Evolutionary conservation across 1,140 invertebrate species (phyloP), one percentile per base, ranked within the genome.

Genomic region (Drosophila watanabei): DNA sequence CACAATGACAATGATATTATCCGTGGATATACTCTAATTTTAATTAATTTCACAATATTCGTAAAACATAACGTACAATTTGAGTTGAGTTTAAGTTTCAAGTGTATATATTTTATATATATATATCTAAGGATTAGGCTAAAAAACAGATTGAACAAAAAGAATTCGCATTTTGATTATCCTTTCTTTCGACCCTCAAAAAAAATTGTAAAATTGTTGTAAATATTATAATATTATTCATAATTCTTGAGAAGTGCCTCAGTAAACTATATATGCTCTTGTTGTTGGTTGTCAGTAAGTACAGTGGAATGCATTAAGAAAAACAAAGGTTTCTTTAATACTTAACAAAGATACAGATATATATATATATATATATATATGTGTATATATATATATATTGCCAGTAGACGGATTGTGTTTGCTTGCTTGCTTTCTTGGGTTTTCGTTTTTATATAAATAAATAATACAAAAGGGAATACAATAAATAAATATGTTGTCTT

Each of bases 241-340:
- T 52, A 18, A 63, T 49, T 41, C 14, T 43, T 69, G 24, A 52
- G 30, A 63, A 20, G 32, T 49, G 70, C 45, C 70, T 72, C 45
- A 58, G 20, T 43, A 73, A 60, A 72, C 24, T 41, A 71, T 43
- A 73, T 51, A 24, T 43, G 32, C 49, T 56, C n/a, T n/a, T n/a
- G n/a, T n/a, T 69, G 63, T 76, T 51, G 56, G 6, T 77, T 69
- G 59, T 45, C 18, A 45, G 43, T 89, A 88, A 88, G 85, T 88
- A 88, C 85, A 88, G 75, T 85, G 85, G 85, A 88, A 88, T 88
- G 85, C 75, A 51, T 78, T 78, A 58, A 69, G 52, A 56, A 76
- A 78, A 76, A 87, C 64, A 83, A 87, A 75, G 52, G 28, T 58
- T 77, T 72, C 54, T 62, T 79, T 88, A 88, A 88, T 88, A 88